Evolutionary conservation across 2,113 vertebrate species (phyloP).

Genomic region (Dipodomys spectabilis): DNA sequence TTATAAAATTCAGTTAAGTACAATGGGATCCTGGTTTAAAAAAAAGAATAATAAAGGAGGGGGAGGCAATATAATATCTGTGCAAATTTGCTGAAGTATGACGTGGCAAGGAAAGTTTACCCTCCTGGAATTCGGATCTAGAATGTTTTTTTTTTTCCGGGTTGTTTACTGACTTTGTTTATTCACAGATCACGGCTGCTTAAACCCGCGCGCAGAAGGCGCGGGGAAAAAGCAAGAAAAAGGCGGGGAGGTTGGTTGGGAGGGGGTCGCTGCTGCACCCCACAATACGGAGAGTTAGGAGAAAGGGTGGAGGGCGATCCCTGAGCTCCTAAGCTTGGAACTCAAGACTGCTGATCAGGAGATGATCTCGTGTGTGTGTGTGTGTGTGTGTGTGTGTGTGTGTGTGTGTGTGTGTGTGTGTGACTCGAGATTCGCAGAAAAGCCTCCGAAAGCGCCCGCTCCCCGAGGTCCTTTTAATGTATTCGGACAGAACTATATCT

Average conservation of each 20-base stretch:
- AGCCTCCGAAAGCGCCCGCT: constrained; percentile 35
- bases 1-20: constrained; percentile 97
- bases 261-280: constrained; percentile 25
- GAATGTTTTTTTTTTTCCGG: constrained; percentile 84
- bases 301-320: not conserved
- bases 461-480: constrained; percentile 79
- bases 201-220: constrained; percentile 87
- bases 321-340: not conserved
- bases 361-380: no score
- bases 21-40: constrained; percentile 89
- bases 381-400: not conserved
- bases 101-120: constrained; percentile 94
- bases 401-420: not conserved
- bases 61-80: constrained; percentile 95
- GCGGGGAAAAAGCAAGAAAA: constrained; percentile 40
- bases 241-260: not conserved
- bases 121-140: constrained; percentile 94
- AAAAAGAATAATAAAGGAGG: constrained; percentile 86
- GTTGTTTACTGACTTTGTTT: constrained; percentile 96
- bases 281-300: constrained; percentile 2
- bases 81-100: constrained; percentile 96
- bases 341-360: not conserved
- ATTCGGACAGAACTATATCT: constrained; percentile 86
- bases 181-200: constrained; percentile 94
- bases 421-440: constrained; percentile 9